Base-by-base conservation (phyloP, 2,888 invertebrate species). In the Morinoia aosen region DNA sequence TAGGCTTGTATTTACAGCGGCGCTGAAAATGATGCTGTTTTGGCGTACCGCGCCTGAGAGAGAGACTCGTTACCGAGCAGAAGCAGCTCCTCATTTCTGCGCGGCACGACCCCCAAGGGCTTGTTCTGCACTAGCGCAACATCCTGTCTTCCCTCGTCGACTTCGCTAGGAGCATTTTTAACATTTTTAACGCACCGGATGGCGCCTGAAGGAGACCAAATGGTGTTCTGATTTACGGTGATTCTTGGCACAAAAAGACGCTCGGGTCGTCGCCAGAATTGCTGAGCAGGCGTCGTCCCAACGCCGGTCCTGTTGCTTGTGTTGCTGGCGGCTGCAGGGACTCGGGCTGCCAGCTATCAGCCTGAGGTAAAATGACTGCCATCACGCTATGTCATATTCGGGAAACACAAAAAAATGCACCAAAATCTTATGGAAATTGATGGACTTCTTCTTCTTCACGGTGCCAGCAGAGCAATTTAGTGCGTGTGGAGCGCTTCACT, bases 221-320 rank as follows among this genome's bases (percentile, higher is more conserved):
- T 93, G 93, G 93, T 93, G 25, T 93, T 93, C 93, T 93, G 93
- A 93, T 93, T 93, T 93, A 57, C 93, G 93, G 33, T 93, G 93
- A 93, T 93, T 57, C 93, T 33, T 12, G 33, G 57, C 33, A 57
- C 93, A 93, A 93, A 57, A 56, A 93, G 40, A 40, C 16, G 48
- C 90, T 90, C 90, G 90, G 48, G 90, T 90, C 90, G 90, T 90
- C 90, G 90, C 90, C 48, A 90, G 48, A 90, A 39, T 90, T 90
- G 90, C 40, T 8, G 39, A 40, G 16, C 19, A 40, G 76, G 76
- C 76, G 14, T 39, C 39, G 48, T 14, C 90, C 39, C 90, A 48
- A 19, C 40, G 90, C 90, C 33, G 39, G 90, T 90, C 40, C 90
- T 10, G 90, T 76, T 12, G 10, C 90, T 90, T 90, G 39, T 90